These are phyloP conservation scores for Stegastes partitus DNA, from an alignment of 2,113 vertebrate genomes.

Conservation along the genomic window DNA sequence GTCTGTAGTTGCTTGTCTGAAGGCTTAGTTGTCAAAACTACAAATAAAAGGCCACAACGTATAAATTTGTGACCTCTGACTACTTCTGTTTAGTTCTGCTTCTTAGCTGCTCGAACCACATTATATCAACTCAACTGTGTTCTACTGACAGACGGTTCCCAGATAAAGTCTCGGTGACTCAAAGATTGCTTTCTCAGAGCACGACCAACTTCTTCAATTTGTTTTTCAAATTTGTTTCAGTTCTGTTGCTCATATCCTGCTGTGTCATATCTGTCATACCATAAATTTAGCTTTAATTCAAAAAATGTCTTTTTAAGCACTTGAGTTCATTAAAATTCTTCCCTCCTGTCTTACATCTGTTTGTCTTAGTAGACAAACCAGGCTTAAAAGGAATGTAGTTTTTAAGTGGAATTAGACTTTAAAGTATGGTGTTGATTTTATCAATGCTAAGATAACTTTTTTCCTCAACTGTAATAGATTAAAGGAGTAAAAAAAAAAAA, in stretches of 20 bases:
- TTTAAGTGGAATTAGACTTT: too few relatives aligned
- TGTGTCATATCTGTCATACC: not conserved
- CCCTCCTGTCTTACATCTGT: too few relatives aligned
- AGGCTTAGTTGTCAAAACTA: not conserved
- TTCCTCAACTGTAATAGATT: too few relatives aligned
- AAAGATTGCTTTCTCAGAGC: constrained; percentile 14
- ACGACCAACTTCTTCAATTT: not conserved
- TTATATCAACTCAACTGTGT: not conserved
- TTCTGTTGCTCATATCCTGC: not conserved
- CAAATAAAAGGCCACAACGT: constrained; percentile 15
- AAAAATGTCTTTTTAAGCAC: too few relatives aligned
- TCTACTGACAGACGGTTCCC: not conserved
- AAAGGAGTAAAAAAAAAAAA: too few relatives aligned
- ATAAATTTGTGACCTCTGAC: not conserved
- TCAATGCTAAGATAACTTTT: too few relatives aligned
- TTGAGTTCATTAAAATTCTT: too few relatives aligned
- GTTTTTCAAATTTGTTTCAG: not conserved
- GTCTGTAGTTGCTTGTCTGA: not conserved
- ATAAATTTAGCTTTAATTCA: too few relatives aligned
- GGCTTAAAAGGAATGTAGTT: too few relatives aligned
- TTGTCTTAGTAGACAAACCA: too few relatives aligned
- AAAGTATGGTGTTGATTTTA: too few relatives aligned
- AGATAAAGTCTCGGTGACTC: not conserved
- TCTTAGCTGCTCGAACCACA: constrained; percentile 1
- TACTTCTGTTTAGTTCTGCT: not conserved